Evolutionary conservation across 2,113 vertebrate genomes (phyloP).

Genomic region (Bolborhynchus lineola): DNA sequence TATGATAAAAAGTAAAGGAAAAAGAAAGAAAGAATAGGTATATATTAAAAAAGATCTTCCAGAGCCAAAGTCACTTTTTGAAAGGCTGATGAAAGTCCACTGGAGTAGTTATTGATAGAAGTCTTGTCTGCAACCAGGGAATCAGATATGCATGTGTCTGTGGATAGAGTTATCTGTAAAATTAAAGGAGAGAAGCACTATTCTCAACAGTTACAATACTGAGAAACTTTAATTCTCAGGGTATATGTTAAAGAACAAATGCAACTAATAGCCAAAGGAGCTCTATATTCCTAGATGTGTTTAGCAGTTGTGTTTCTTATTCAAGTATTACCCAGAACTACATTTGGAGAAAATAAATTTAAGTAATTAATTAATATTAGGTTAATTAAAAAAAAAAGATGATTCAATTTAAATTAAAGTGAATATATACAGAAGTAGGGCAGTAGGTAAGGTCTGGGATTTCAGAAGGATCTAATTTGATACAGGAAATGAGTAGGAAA

Average conservation of each 20-base stretch:
- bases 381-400: slow-evolving; percentile 48
- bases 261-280: not conserved
- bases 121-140: not conserved
- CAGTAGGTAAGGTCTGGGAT: not conserved
- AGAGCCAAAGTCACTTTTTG: not conserved
- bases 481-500: not conserved
- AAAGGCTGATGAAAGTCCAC: not conserved
- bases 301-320: slow-evolving; percentile 12
- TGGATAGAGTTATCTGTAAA: not conserved
- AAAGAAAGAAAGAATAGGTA: not conserved
- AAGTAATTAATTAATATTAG: slow-evolving; percentile 3
- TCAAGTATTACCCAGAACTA: slow-evolving; percentile 8
- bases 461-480: not conserved
- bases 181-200: not conserved
- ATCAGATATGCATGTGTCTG: not conserved
- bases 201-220: not conserved
- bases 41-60: not conserved
- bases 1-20: not conserved
- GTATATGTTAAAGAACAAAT: not conserved
- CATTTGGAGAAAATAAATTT: not conserved
- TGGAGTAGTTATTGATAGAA: not conserved
- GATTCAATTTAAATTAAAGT: slow-evolving; percentile 13
- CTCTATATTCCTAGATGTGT: slow-evolving; percentile 25
- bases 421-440: not conserved
- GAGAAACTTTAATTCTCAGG: slow-evolving; percentile 23